A percentile compares a stretch with the other conserved stretches of the same genome.
Conservation (phyloP, 2,113 vertebrate species). For the Bucco capensis region DNA sequence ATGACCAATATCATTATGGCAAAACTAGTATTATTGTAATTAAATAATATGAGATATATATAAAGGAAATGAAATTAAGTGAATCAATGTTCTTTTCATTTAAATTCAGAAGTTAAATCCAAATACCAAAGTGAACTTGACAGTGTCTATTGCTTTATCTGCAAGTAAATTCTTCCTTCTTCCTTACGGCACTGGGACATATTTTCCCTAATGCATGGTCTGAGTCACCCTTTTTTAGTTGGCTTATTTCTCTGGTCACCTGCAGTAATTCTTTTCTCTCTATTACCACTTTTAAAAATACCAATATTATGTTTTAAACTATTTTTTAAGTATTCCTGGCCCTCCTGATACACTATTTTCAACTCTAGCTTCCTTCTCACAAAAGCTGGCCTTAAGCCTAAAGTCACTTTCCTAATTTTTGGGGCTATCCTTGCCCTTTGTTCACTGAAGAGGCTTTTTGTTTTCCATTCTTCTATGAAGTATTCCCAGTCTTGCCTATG, state of each 20-base stretch:
- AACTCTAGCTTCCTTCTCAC: neutral
- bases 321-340: neutral
- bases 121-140: neutral
- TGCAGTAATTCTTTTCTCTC: neutral
- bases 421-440: neutral
- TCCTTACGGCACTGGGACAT: neutral
- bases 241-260: neutral
- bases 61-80: neutral
- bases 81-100: neutral
- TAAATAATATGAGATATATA: neutral
- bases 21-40: neutral
- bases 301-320: neutral
- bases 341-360: neutral
- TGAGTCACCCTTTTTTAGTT: neutral
- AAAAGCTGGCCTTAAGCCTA: neutral
- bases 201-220: neutral
- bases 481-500: neutral
- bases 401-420: neutral
- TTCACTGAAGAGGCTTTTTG: neutral
- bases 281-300: neutral
- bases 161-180: constrained; percentile 2
- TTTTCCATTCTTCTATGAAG: neutral
- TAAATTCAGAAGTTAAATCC: neutral
- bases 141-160: neutral
- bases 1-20: neutral